Conservation (phyloP, 2,888 invertebrate species). For the Blomia tropicalis region DNA sequence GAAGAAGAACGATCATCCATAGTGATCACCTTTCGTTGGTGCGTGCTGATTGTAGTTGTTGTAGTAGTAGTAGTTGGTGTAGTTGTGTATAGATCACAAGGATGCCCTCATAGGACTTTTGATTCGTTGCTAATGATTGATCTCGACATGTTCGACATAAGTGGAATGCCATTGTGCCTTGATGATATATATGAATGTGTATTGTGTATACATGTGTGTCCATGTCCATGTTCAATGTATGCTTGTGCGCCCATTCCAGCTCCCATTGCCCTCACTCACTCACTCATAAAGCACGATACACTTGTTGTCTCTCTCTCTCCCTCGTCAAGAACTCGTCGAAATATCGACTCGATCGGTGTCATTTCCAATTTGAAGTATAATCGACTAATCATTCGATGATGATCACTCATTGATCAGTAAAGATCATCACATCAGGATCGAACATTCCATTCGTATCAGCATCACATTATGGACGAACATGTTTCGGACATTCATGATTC, state of each 20-base stretch:
- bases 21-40: not conserved
- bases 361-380: not conserved
- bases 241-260: conserved; percentile 2
- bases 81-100: conserved; percentile 5
- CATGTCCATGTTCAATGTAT: not conserved
- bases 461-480: too few relatives aligned
- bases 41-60: too few relatives aligned
- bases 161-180: conserved; percentile 12
- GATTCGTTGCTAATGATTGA: conserved; percentile 22
- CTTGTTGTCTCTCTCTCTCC: conserved; percentile 12
- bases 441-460: too few relatives aligned
- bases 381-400: too few relatives aligned
- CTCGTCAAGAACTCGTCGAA: too few relatives aligned
- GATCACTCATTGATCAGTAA: too few relatives aligned
- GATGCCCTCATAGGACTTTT: too few relatives aligned
- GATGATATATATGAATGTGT: not conserved
- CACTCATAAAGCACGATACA: conserved; percentile 13
- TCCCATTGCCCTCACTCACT: too few relatives aligned
- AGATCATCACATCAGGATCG: too few relatives aligned
- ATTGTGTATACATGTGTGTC: not conserved
- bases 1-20: not conserved
- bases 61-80: too few relatives aligned
- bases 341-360: not conserved
- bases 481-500: too few relatives aligned
- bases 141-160: conserved; percentile 14